phyloP scores from a whole-genome alignment of 1,140 invertebrate species.

The Sitobion miscanthi region DNA sequence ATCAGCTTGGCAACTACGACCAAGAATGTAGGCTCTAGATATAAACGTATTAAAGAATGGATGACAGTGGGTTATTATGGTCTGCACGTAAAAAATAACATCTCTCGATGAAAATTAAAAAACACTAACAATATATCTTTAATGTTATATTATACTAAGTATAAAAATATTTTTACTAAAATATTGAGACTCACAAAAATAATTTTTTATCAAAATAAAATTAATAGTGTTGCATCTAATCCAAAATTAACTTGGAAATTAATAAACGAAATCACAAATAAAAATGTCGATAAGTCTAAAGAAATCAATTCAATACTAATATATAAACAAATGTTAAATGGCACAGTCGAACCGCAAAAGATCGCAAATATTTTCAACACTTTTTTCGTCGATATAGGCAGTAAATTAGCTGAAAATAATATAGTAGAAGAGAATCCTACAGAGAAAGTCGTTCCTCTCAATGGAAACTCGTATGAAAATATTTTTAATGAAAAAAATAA shows the following conservation, averaged over 20 bases:
- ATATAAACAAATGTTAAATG: conserved; percentile 27
- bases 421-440: not conserved
- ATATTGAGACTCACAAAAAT: not conserved
- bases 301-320: not conserved
- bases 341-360: not conserved
- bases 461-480: conserved; percentile 15
- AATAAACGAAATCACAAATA: not conserved
- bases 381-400: conserved; percentile 17
- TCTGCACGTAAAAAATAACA: too few relatives aligned
- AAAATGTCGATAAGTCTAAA: conserved; percentile 6
- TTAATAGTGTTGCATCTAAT: too few relatives aligned
- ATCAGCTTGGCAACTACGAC: not conserved
- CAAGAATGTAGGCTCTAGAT: not conserved
- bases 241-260: too few relatives aligned
- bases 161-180: conserved; percentile 30
- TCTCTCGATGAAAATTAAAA: too few relatives aligned
- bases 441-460: not conserved
- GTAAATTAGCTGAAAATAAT: not conserved
- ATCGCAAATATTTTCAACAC: conserved; percentile 14
- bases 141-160: not conserved
- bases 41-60: conserved; percentile 10
- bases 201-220: not conserved
- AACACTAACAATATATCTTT: not conserved
- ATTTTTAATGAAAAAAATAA: not conserved
- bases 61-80: conserved; percentile 1